Percentiles rank a stretch among this genome's conserved stretches.
Evolutionary conservation across 92 coral and sea anemone species (phyloP).

Genomic region (Scolanthus callimorphus): DNA sequence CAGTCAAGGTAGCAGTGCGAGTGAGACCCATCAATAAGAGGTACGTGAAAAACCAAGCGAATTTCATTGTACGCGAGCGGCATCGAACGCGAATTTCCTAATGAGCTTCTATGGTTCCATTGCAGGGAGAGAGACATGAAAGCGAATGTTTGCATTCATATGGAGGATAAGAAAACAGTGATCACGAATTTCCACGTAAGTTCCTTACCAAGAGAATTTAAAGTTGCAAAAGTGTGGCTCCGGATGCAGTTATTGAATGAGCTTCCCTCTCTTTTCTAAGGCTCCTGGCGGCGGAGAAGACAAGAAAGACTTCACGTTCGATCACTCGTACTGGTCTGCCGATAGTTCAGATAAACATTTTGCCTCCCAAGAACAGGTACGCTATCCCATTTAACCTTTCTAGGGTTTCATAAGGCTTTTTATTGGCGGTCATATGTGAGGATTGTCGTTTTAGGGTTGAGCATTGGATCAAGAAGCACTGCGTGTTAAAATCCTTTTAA

Average conservation of each 20-base stretch:
- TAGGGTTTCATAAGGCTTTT: too few relatives aligned
- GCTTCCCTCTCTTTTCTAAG: conserved; percentile 8
- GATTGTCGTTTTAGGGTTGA: too few relatives aligned
- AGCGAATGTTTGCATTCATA: conserved; percentile 87
- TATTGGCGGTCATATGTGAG: too few relatives aligned
- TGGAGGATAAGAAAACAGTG: conserved; percentile 93
- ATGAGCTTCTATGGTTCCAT: conserved; percentile 5
- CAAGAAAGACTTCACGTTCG: conserved; percentile 90
- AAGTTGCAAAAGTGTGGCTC: neutral
- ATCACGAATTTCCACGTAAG: conserved; percentile 73
- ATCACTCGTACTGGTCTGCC: conserved; percentile 94
- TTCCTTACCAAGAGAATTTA: conserved; percentile 5
- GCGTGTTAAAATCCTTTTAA: neutral
- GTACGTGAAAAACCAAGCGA: conserved; percentile 39
- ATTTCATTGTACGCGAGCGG: neutral
- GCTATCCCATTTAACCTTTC: neutral
- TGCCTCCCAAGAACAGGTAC: conserved; percentile 94
- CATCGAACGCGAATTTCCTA: conserved; percentile 6
- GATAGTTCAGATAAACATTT: conserved; percentile 92
- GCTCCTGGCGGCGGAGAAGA: conserved; percentile 46
- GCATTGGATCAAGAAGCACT: too few relatives aligned
- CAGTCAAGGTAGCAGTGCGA: conserved; percentile 98
- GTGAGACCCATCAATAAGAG: conserved; percentile 96
- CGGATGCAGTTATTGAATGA: neutral
- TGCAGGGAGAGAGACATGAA: conserved; percentile 94